Base-by-base conservation (phyloP, 2,113 vertebrate species). In the Ellobius talpinus region DNA sequence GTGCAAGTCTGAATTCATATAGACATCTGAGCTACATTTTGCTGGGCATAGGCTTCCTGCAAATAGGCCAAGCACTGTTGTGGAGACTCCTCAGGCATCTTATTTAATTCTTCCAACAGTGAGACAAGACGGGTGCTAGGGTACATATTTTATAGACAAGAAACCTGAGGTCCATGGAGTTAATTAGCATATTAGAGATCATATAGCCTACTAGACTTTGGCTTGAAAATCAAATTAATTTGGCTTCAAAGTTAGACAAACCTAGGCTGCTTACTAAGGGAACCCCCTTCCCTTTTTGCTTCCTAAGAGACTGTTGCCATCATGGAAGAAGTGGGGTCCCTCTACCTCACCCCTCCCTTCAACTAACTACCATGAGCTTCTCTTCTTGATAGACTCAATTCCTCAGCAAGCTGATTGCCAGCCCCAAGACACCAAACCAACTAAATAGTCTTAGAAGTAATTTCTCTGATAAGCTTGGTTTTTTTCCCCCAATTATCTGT, bases 91-190 rank as follows among this genome's bases (percentile, higher is more conserved):
- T 6, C 17, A 36, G 39, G 26, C 72, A 39, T 1, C 72, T 74
- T 81, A 68, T 45, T 91, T 77, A 72, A 86, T 89, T 92, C 76
- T 90, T 85, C 47, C 6, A 92, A 12, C 2, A 77, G 77, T 77
- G 76, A 89, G 58, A 90, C 39, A 52, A 55, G 70, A 11, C 63
- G 70, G 70, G 13, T 74, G 70, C 9, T 79, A 8, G 12, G 39
- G 26, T 87, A 16, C 65, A 39, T 70, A 68, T 76, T 90, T 96
- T 58, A 68, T 61, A 91, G 70, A 92, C 73, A n/a, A 88, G 63
- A 88, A 96, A 91, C 45, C 88, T 0, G 26, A 89, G n/a, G 36
- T 52, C 52, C 79, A 7, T 65, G 36, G 70, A 61, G n/a, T 58
- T 78, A 74, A 55, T 73, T 10, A 96, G 65, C n/a, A 5, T 68